Evolutionary conservation across 2,888 invertebrate genomes (phyloP).

Genomic region (Diarsia mendica): DNA sequence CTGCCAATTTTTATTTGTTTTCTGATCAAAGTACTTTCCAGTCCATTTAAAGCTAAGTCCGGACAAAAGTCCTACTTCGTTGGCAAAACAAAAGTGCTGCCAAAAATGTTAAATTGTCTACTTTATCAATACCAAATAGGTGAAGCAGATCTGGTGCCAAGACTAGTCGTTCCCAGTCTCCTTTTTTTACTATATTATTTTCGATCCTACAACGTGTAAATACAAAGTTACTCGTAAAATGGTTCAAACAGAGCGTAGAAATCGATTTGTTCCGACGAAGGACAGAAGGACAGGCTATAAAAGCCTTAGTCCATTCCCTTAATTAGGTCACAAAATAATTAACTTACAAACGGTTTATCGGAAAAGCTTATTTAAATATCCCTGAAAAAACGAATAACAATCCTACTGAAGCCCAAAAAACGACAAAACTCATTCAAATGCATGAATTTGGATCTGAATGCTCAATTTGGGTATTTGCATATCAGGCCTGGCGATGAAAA

Average conservation of each 20-base stretch:
- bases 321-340: conserved; percentile 50
- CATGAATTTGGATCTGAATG: conserved; percentile 60
- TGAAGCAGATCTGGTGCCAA: conserved; percentile 35
- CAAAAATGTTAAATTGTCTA: conserved; percentile 15
- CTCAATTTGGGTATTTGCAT: conserved; percentile 59
- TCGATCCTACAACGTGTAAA: neutral
- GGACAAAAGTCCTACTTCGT: neutral
- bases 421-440: conserved; percentile 55
- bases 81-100: conserved; percentile 32
- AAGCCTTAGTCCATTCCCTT: conserved; percentile 47
- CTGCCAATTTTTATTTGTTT: conserved; percentile 6
- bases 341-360: neutral
- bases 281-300: conserved; percentile 22
- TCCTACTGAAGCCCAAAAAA: conserved; percentile 35
- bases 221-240: conserved; percentile 9
- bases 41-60: conserved; percentile 11
- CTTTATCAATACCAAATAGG: conserved; percentile 34
- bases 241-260: neutral
- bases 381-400: conserved; percentile 34
- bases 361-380: conserved; percentile 23
- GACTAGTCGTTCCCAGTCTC: neutral
- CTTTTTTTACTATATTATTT: neutral
- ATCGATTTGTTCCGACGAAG: conserved; percentile 38
- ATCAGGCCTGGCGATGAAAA: conserved; percentile 36
- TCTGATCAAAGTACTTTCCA: conserved; percentile 2